Evolutionary conservation across 2,888 invertebrate species (phyloP).

Genomic region (Agrotis clavis): DNA sequence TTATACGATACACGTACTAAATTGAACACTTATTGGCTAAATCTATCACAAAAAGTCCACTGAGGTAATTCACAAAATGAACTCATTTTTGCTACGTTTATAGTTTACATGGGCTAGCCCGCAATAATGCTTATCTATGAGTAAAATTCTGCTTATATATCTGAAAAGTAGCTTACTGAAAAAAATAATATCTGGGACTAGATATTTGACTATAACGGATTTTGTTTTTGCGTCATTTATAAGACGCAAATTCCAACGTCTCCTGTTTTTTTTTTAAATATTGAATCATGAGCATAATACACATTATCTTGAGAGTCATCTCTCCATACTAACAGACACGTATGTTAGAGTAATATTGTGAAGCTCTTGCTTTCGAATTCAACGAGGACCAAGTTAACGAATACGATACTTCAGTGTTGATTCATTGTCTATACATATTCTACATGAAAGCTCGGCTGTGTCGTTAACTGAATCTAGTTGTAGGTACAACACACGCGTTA

Average conservation of each 20-base stretch:
- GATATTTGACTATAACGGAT: slow-evolving; percentile 87
- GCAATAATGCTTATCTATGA: slow-evolving; percentile 75
- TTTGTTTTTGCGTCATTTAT: slow-evolving; percentile 78
- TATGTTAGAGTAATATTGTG: slow-evolving; percentile 44
- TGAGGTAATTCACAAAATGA: slow-evolving; percentile 88
- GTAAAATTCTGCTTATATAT: slow-evolving; percentile 78
- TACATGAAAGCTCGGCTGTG: slow-evolving; percentile 7
- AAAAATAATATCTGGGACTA: slow-evolving; percentile 87
- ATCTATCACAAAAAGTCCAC: slow-evolving; percentile 90
- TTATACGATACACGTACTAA: slow-evolving; percentile 84
- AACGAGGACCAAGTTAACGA: neutral
- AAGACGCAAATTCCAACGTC: slow-evolving; percentile 62
- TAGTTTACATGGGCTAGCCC: slow-evolving; percentile 68
- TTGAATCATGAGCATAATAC: slow-evolving; percentile 67
- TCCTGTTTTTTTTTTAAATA: slow-evolving; percentile 60
- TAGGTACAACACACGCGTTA: neutral
- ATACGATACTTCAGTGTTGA: neutral
- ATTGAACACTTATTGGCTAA: slow-evolving; percentile 91
- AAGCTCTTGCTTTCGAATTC: slow-evolving; percentile 36
- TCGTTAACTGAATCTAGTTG: neutral
- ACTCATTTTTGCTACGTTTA: slow-evolving; percentile 71
- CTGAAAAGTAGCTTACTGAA: slow-evolving; percentile 79
- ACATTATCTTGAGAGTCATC: slow-evolving; percentile 56
- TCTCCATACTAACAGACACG: slow-evolving; percentile 60
- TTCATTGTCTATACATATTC: neutral